Percentiles rank a stretch among this genome's conserved stretches.
Conservation (phyloP, 2,888 invertebrate genomes). For the Erebia epiphron region DNA sequence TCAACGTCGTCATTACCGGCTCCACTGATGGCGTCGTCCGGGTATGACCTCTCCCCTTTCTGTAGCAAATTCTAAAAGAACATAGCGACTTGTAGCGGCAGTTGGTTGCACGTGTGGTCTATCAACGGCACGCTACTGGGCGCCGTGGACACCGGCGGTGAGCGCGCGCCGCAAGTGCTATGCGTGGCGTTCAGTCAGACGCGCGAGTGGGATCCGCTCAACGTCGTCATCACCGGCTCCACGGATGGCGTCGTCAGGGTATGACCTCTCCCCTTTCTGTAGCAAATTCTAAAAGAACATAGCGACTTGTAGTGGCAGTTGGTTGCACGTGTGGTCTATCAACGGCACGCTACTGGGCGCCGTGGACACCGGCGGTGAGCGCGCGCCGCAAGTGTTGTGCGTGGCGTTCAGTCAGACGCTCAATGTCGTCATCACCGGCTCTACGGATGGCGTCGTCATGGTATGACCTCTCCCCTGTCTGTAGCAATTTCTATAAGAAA, state of each 20-base stretch:
- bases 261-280: neutral
- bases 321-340: conserved; percentile 98
- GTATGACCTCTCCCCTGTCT: conserved; percentile 65
- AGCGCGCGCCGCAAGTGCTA: conserved; percentile 95
- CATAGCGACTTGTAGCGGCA: conserved; percentile 98
- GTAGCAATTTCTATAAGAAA: no score
- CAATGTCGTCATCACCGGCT: conserved; percentile 98
- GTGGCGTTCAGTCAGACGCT: conserved; percentile 97
- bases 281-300: no score
- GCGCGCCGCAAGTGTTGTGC: conserved; percentile 97
- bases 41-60: conserved; percentile 67
- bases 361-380: conserved; percentile 93
- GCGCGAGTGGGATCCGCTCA: conserved; percentile 98
- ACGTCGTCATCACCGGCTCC: conserved; percentile 98
- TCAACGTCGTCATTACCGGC: conserved; percentile 98
- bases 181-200: conserved; percentile 98
- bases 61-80: neutral
- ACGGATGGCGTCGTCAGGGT: conserved; percentile 98
- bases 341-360: conserved; percentile 96
- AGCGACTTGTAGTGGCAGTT: conserved; percentile 98
- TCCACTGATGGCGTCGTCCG: conserved; percentile 98
- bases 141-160: conserved; percentile 93
- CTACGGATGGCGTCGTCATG: conserved; percentile 97
- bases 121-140: conserved; percentile 97
- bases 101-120: conserved; percentile 97